Evolutionary conservation across 2,888 invertebrate species (phyloP).

Genomic region (Dryococelus australis): DNA sequence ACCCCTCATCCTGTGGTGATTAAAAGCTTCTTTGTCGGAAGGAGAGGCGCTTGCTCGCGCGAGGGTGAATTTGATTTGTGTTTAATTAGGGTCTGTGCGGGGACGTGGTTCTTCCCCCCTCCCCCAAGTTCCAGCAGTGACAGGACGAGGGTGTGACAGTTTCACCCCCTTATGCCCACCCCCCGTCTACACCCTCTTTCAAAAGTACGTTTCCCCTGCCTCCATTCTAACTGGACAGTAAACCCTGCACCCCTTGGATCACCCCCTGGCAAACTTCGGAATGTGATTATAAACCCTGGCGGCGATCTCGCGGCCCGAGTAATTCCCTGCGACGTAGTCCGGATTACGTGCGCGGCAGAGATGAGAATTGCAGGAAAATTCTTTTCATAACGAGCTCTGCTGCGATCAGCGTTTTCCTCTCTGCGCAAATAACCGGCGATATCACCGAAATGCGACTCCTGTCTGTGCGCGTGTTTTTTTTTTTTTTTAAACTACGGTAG

Average conservation of each 20-base stretch:
- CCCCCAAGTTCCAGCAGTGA: background rate
- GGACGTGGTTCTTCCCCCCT: background rate
- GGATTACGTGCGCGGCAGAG: background rate
- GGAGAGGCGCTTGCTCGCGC: background rate
- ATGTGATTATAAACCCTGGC: background rate
- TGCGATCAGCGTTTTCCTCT: background rate
- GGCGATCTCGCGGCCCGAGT: background rate
- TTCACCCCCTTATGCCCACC: background rate
- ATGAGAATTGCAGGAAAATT: background rate
- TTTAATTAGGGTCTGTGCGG: background rate
- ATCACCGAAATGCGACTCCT: no score
- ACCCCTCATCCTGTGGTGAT: no score
- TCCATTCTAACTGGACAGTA: no score
- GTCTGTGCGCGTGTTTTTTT: no score
- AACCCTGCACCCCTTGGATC: background rate
- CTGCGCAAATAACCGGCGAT: no score
- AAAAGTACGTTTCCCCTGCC: background rate
- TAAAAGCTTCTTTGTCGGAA: constrained; percentile 10
- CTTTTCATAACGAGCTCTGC: constrained; percentile 10
- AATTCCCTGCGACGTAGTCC: background rate
- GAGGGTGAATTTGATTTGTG: background rate
- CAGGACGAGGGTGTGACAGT: constrained; percentile 8
- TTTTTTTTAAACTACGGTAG: no score
- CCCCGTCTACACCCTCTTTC: background rate
- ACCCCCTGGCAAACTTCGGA: background rate